phyloP scores from a whole-genome alignment of 1,140 invertebrate genomes.

The Zaprionus davidi region DNA sequence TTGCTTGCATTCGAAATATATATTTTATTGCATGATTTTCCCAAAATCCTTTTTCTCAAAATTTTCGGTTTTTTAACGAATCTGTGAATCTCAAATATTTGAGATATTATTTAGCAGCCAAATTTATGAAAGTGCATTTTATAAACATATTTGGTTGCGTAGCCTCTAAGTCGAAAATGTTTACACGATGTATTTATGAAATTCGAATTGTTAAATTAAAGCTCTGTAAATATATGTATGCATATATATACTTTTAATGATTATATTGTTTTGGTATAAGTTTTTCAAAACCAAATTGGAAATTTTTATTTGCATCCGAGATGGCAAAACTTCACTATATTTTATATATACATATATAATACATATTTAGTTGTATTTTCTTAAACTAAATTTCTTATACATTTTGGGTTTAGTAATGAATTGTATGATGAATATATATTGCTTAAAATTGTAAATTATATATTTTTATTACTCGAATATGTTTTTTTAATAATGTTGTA shows the following conservation, averaged over 20 bases:
- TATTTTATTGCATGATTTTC: constrained; percentile 23
- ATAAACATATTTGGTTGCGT: constrained; percentile 54
- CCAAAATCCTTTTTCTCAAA: constrained; percentile 47
- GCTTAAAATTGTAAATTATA: constrained; percentile 64
- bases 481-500: constrained; percentile 42
- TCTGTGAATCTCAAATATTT: constrained; percentile 53
- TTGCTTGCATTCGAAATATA: constrained; percentile 35
- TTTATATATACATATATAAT: constrained; percentile 41
- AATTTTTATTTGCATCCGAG: constrained; percentile 64
- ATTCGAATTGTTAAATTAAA: constrained; percentile 66
- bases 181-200: constrained; percentile 64
- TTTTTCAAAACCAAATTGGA: constrained; percentile 61
- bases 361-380: constrained; percentile 27
- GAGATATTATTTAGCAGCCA: constrained; percentile 36
- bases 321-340: constrained; percentile 51
- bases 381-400: constrained; percentile 7
- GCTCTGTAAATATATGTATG: constrained; percentile 66
- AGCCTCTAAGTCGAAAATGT: constrained; percentile 27
- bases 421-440: constrained; percentile 56
- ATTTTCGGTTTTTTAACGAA: constrained; percentile 45
- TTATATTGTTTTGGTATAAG: constrained; percentile 19
- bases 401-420: constrained; percentile 43
- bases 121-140: constrained; percentile 44
- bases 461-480: constrained; percentile 41
- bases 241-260: constrained; percentile 34